Evolutionary conservation across 2,797 vertebrate genomes (phyloP).

Genomic region (Schizopygopsis pylzovi): DNA sequence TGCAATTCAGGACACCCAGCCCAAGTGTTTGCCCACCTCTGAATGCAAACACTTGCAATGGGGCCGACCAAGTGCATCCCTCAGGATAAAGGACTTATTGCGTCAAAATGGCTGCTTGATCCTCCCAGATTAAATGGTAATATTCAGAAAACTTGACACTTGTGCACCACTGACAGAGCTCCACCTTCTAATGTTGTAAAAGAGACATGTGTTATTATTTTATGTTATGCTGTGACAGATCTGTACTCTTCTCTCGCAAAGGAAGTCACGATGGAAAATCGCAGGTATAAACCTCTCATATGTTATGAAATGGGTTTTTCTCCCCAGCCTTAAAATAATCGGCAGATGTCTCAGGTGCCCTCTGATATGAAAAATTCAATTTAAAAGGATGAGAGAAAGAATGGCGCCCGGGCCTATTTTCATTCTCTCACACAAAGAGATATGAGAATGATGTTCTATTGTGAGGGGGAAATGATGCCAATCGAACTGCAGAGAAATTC

Average conservation of each 20-base stretch:
- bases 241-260: conserved; percentile 11
- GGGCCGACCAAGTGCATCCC: conserved; percentile 9
- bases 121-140: conserved; percentile 47
- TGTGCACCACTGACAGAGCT: conserved; percentile 1
- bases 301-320: conserved; percentile 65
- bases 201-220: conserved; percentile 34
- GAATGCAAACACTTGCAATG: conserved; percentile 40
- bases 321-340: conserved; percentile 74
- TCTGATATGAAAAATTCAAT: conserved; percentile 87
- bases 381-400: conserved; percentile 85
- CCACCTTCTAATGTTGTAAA: conserved; percentile 29
- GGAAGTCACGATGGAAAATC: conserved; percentile 44
- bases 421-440: conserved; percentile 81
- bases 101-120: conserved; percentile 26
- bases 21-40: conserved; percentile 32
- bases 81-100: conserved; percentile 16
- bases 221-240: conserved; percentile 34
- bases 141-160: conserved; percentile 41
- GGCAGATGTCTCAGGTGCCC: conserved; percentile 82
- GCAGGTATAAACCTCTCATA: conserved; percentile 50
- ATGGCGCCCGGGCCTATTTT: conserved; percentile 81
- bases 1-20: conserved; percentile 45
- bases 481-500: conserved; percentile 81
- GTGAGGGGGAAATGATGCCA: conserved; percentile 85
- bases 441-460: conserved; percentile 87